These are phyloP conservation scores for Apamea crenata DNA, from an alignment of 2,888 invertebrate species.

Conservation along the genomic window DNA sequence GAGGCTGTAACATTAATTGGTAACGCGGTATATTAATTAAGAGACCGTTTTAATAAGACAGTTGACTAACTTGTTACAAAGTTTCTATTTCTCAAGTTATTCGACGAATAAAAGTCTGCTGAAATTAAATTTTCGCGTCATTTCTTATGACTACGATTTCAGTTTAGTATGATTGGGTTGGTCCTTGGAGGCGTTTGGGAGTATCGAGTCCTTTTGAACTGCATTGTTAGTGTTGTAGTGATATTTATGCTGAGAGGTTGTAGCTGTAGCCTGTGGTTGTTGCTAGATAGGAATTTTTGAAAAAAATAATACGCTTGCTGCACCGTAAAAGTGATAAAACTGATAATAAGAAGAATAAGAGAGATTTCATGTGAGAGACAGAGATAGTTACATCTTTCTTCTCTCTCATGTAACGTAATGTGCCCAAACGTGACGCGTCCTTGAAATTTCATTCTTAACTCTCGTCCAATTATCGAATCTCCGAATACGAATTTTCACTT, in stretches of 20 bases:
- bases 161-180: slow-evolving; percentile 36
- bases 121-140: slow-evolving; percentile 66
- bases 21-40: slow-evolving; percentile 73
- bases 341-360: neutral
- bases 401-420: neutral
- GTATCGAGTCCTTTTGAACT: neutral
- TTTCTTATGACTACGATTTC: slow-evolving; percentile 52
- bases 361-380: neutral
- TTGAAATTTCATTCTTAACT: neutral
- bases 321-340: neutral
- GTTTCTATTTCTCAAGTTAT: slow-evolving; percentile 66
- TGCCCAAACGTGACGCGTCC: neutral
- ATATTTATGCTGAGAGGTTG: neutral
- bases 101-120: slow-evolving; percentile 64
- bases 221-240: neutral
- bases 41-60: slow-evolving; percentile 64
- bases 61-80: slow-evolving; percentile 61
- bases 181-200: slow-evolving; percentile 26
- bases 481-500: neutral
- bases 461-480: neutral
- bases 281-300: neutral
- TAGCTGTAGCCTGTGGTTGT: neutral
- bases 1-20: slow-evolving; percentile 66
- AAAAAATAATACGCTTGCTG: too few relatives aligned
- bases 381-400: neutral